phyloP scores from a whole-genome alignment of 2,888 invertebrate species.

The Lissonota sp. region DNA sequence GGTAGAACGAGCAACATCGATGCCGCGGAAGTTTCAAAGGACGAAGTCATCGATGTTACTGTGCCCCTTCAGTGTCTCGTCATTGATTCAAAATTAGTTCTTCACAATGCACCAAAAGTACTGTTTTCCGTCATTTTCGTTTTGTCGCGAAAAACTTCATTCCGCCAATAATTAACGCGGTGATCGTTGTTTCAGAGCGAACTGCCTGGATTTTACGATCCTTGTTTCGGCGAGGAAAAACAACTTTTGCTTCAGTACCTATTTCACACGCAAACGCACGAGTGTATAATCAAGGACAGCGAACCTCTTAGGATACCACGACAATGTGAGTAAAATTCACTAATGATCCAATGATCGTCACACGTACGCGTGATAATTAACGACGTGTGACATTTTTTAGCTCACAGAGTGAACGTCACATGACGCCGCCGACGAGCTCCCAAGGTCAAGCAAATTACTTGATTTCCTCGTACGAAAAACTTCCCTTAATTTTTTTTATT shows the following conservation, averaged over 20 bases:
- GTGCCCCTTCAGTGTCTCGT: slow-evolving; percentile 97
- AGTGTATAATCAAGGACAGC: slow-evolving; percentile 91
- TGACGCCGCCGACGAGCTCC: slow-evolving; percentile 75
- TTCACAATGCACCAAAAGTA: slow-evolving; percentile 95
- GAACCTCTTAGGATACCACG: slow-evolving; percentile 93
- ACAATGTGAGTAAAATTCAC: slow-evolving; percentile 85
- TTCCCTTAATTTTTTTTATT: slow-evolving; percentile 51
- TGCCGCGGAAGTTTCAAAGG: slow-evolving; percentile 73
- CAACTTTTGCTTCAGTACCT: slow-evolving; percentile 93
- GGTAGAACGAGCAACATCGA: slow-evolving; percentile 73
- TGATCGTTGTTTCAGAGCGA: slow-evolving; percentile 89
- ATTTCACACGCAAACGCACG: slow-evolving; percentile 92
- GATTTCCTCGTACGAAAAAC: slow-evolving; percentile 54
- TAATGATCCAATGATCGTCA: background rate
- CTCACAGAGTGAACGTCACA: slow-evolving; percentile 83
- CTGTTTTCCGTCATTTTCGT: slow-evolving; percentile 35
- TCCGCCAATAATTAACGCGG: background rate
- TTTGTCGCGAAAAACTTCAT: background rate
- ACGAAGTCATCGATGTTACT: slow-evolving; percentile 95
- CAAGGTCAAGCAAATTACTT: slow-evolving; percentile 58
- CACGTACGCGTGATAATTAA: slow-evolving; percentile 21
- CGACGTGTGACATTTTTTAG: slow-evolving; percentile 73
- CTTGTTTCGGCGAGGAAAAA: slow-evolving; percentile 96
- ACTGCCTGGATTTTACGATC: slow-evolving; percentile 98
- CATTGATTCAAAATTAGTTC: slow-evolving; percentile 93